Conservation (phyloP, 92 coral and sea anemone species). For the Muricea muricata region DNA sequence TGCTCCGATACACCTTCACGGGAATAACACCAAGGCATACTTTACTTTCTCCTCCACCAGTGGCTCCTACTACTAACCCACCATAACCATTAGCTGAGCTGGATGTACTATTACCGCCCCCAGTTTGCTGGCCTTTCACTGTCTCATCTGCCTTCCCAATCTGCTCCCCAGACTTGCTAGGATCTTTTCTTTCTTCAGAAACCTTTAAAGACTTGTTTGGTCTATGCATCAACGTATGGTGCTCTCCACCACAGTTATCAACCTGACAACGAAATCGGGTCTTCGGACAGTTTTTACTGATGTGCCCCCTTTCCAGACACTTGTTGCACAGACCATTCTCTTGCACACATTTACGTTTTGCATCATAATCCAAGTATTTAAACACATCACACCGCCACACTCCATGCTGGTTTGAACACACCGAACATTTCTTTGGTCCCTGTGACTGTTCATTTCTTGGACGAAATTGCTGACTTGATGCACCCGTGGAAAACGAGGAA, state of each 20-base stretch:
- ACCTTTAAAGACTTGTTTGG: background rate
- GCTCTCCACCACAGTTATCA: background rate
- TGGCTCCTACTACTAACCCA: conserved; percentile 39
- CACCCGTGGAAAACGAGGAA: no score
- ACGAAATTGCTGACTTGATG: background rate
- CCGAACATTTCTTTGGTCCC: background rate
- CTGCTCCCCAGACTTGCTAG: no score
- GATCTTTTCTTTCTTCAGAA: background rate
- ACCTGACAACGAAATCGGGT: background rate
- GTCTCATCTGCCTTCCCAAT: background rate
- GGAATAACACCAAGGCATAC: conserved; percentile 73
- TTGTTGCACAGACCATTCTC: no score
- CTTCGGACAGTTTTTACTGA: background rate
- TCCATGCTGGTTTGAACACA: background rate
- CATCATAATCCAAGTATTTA: background rate
- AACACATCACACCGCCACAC: background rate
- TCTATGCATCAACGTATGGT: background rate
- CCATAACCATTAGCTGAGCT: background rate
- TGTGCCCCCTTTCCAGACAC: background rate
- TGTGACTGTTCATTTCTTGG: background rate
- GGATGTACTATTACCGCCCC: background rate
- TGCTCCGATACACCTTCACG: conserved; percentile 65
- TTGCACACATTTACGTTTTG: background rate
- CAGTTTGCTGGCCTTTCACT: background rate
- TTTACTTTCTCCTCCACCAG: conserved; percentile 70